Evolutionary conservation across 2,888 invertebrate genomes (phyloP).

Genomic region (Tanypteryx hageni): DNA sequence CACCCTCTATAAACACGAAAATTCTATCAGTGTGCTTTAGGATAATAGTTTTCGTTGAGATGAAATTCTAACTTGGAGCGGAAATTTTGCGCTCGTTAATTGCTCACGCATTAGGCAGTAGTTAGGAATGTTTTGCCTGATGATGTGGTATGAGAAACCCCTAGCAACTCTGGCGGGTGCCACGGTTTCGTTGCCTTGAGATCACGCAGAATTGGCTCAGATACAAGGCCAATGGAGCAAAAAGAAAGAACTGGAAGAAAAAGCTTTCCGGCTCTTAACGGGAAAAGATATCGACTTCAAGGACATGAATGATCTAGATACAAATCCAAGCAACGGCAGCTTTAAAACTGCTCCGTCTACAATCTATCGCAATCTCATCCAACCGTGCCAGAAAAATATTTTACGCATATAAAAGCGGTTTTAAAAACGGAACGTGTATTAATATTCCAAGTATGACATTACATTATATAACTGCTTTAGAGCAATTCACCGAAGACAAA

Average conservation of each 20-base stretch:
- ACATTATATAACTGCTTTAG: no score
- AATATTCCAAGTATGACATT: neutral
- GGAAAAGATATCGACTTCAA: neutral
- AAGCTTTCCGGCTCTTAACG: slow-evolving; percentile 3
- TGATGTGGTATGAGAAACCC: neutral
- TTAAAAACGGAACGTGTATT: neutral
- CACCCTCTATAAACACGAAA: no score
- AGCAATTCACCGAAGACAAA: no score
- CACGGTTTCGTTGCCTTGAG: slow-evolving; percentile 42
- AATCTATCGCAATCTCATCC: neutral
- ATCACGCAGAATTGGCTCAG: slow-evolving; percentile 49
- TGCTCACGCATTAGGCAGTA: neutral
- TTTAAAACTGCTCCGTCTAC: neutral
- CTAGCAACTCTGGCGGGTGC: neutral
- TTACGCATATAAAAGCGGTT: neutral
- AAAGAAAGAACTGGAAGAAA: slow-evolving; percentile 16
- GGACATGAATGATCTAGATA: neutral
- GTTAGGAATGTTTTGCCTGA: neutral
- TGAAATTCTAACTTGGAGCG: neutral
- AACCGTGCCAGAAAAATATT: neutral
- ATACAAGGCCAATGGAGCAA: slow-evolving; percentile 45
- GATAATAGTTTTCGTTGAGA: no score
- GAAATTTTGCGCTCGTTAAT: neutral
- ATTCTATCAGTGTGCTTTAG: no score
- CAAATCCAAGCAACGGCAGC: neutral